Percentiles rank a stretch among this genome's conserved stretches.
These are phyloP conservation scores for Gorsachius goisagi DNA, from an alignment of 2,113 vertebrate genomes.

Conservation along the genomic window DNA sequence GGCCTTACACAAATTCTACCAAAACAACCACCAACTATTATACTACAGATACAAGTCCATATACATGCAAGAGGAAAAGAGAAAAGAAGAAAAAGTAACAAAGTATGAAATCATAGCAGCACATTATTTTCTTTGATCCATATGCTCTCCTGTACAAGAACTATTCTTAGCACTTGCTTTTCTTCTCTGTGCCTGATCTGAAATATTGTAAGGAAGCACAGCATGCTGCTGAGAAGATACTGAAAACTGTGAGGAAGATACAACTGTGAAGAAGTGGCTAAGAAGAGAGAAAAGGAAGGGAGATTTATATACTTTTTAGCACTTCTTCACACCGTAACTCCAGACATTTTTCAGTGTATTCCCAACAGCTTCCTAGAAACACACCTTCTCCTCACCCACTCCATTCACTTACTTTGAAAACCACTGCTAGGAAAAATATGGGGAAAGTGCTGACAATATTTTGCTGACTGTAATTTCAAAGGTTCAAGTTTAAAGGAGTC, in stretches of 20 bases:
- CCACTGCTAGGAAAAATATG: neutral
- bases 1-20: neutral
- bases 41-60: neutral
- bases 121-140: neutral
- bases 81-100: neutral
- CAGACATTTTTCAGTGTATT: neutral
- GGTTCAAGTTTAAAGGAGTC: neutral
- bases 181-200: neutral
- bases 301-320: neutral
- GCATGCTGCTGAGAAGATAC: neutral
- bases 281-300: neutral
- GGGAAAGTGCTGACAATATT: neutral
- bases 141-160: neutral
- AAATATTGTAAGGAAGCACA: neutral
- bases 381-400: neutral
- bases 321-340: neutral
- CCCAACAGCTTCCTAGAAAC: neutral
- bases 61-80: neutral
- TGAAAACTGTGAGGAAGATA: neutral
- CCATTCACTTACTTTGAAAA: neutral
- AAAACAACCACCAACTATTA: neutral
- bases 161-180: neutral
- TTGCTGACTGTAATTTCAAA: neutral
- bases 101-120: neutral
- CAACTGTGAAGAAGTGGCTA: neutral